A percentile compares a stretch with the other conserved stretches of the same genome.
These are phyloP conservation scores for Pseudocheirus occidentalis DNA, from an alignment of 2,797 vertebrate genomes.

Conservation along the genomic window DNA sequence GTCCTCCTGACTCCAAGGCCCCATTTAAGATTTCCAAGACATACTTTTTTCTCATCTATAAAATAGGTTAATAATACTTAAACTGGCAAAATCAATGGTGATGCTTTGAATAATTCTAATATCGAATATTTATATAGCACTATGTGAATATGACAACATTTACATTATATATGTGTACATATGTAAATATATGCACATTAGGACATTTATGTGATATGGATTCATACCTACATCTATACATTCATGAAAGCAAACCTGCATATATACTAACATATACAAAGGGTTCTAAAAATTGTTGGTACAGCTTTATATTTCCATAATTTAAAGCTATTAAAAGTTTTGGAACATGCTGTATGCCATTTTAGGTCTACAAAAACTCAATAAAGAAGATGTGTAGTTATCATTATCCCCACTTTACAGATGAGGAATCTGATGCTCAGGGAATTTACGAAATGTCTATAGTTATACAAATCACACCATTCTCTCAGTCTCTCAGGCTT, in stretches of 20 bases:
- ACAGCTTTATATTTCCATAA: constrained; percentile 66
- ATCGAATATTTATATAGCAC: neutral
- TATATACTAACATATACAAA: neutral
- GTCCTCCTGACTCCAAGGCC: too few relatives aligned
- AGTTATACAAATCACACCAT: neutral
- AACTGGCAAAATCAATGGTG: neutral
- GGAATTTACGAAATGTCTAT: neutral
- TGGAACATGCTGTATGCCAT: neutral
- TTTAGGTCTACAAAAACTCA: neutral
- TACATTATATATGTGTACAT: neutral
- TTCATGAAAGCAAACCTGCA: neutral
- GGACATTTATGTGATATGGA: neutral
- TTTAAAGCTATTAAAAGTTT: constrained; percentile 60
- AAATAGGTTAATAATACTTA: neutral
- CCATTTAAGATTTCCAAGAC: too few relatives aligned
- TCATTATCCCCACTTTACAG: neutral
- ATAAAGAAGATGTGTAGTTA: neutral
- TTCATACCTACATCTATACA: too few relatives aligned
- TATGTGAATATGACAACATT: neutral
- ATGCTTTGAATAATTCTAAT: neutral
- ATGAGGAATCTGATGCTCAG: neutral
- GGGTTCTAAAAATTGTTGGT: constrained; percentile 49
- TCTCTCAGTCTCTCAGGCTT: neutral
- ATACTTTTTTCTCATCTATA: neutral
- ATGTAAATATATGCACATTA: neutral